Evolutionary conservation across 2,113 vertebrate species (phyloP), one percentile per base, ranked within the genome.

Genomic region (Tetraodon nigroviridis): DNA sequence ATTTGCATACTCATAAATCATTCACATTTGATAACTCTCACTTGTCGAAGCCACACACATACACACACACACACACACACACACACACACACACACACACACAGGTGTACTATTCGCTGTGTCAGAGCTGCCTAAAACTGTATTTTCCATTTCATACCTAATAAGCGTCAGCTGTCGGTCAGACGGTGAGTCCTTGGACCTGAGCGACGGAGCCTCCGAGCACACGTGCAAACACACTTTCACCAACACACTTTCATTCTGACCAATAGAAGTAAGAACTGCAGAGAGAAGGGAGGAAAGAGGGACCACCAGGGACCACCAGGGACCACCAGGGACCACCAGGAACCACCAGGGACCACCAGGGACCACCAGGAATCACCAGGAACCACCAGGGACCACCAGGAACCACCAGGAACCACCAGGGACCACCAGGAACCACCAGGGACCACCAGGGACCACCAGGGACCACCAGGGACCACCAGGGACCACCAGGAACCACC

Each of bases 101-200:
- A 16, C 44, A 16, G 2, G 14, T 2, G 2, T 16, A 46, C 52
- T 67, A 76, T 69, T 55, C 27, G 32, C 57, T 47, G 51, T 51
- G 65, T 66, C 67, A 50, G 7, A 69, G 64, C 67, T 32, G 61
- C 27, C 70, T 56, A 16, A 46, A 52, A 14, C 45, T 59, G 55
- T 49, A 57, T 17, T 52, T 19, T 75, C 47, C 51, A 21, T 61
- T 69, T 51, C 13, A 64, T 22, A 75, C 32, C 58, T 40, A 49
- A 29, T 63, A 64, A 73, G 53, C 66, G 62, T 62, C 44, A 61
- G 51, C 19, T n/a, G 55, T 41, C 50, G 64, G 44, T 19, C 46
- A 40, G 51, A 47, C 37, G 61, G 21, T 64, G 58, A 37, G 63
- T 75, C 54, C 51, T 6, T 4, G 8, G 49, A 67, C 6, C 21